phyloP scores from a whole-genome alignment of 2,888 invertebrate species.

The Platycnemis pennipes region DNA sequence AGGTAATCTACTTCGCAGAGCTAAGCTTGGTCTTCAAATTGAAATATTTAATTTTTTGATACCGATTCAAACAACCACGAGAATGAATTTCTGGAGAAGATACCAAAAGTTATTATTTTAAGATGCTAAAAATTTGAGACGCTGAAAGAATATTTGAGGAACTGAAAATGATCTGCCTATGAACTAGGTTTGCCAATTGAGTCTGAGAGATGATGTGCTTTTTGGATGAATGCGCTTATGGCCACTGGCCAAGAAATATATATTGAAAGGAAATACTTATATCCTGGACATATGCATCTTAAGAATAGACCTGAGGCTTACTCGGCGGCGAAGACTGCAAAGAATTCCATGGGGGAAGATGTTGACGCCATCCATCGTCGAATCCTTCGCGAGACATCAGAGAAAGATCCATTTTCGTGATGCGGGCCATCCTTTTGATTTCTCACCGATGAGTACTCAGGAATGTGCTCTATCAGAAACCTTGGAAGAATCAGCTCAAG shows the following conservation, averaged over 20 bases:
- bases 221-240: not conserved
- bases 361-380: slow-evolving; percentile 40
- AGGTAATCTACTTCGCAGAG: no score
- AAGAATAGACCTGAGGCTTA: slow-evolving; percentile 15
- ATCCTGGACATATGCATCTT: not conserved
- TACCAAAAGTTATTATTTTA: no score
- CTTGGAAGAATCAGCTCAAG: not conserved
- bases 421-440: not conserved
- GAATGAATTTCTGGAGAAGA: no score
- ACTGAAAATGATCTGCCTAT: no score
- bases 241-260: slow-evolving; percentile 12
- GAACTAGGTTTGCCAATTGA: no score
- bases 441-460: not conserved
- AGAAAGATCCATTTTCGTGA: not conserved
- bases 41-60: no score
- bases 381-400: not conserved
- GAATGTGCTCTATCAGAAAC: not conserved
- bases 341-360: not conserved
- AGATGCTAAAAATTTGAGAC: no score
- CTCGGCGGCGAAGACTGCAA: slow-evolving; percentile 10
- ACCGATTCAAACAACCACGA: no score
- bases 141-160: no score
- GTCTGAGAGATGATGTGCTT: no score
- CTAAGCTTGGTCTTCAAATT: no score
- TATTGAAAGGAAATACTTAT: not conserved